These are phyloP conservation scores for Ceyx margarethae DNA, from an alignment of 2,113 vertebrate genomes.

Conservation along the genomic window DNA sequence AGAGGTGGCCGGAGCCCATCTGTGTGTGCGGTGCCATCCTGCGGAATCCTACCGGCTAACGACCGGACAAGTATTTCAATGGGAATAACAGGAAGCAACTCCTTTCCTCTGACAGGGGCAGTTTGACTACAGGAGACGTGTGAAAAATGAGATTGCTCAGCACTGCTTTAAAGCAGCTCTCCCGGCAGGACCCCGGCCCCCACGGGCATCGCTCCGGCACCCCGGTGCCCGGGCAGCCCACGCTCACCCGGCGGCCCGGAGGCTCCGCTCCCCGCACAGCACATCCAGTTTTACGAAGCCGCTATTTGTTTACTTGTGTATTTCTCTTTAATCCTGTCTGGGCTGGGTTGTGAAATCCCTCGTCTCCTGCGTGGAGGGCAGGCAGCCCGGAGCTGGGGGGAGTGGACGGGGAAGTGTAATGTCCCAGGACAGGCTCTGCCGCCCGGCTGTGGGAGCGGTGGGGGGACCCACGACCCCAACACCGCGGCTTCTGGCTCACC, in stretches of 20 bases:
- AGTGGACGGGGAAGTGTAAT: conserved; percentile 10
- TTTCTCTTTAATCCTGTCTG: conserved; percentile 63
- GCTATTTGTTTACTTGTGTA: conserved; percentile 63
- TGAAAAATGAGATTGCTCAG: conserved; percentile 71
- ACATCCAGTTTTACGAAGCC: conserved; percentile 29
- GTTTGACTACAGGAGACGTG: conserved; percentile 68
- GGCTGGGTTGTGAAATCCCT: conserved; percentile 70
- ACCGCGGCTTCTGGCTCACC: fast-evolving
- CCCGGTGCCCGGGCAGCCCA: background rate
- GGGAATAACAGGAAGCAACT: conserved; percentile 74
- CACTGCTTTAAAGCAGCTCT: background rate
- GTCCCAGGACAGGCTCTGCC: background rate
- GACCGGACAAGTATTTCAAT: conserved; percentile 60
- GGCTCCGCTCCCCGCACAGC: background rate
- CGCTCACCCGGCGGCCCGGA: background rate
- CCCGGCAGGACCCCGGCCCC: conserved; percentile 29
- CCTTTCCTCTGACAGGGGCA: conserved; percentile 73
- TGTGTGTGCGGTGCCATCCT: conserved; percentile 39
- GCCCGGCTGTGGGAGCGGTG: background rate
- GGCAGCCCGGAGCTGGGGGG: conserved; percentile 55
- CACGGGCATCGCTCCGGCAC: background rate
- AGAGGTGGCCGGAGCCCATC: background rate
- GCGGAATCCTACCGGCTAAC: conserved; percentile 45
- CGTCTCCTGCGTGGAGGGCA: conserved; percentile 60
- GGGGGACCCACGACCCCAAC: background rate